Evolutionary conservation across 2,113 vertebrate species (phyloP).

Genomic region (Phalacrocorax carbo): DNA sequence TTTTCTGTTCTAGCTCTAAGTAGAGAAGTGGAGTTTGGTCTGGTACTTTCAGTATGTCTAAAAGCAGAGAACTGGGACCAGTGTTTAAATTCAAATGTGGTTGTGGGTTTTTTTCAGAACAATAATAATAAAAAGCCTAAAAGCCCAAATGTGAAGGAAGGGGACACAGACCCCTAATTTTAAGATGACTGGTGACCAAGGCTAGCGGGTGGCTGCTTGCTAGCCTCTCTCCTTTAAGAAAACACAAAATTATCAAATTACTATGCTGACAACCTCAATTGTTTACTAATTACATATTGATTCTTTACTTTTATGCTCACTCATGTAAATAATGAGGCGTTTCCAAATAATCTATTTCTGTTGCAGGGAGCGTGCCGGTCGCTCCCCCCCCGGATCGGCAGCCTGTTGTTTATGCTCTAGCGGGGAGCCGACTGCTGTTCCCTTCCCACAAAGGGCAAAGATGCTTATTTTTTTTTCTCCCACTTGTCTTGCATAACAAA

Average conservation of each 20-base stretch:
- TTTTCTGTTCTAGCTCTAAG: background rate
- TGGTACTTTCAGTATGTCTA: background rate
- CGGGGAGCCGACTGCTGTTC: slow-evolving; percentile 10
- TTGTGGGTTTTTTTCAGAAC: too few species aligned
- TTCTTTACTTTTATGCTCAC: background rate
- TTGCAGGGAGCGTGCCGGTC: background rate
- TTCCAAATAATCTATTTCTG: slow-evolving; percentile 3
- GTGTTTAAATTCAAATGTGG: background rate
- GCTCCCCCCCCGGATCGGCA: background rate
- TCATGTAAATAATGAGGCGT: background rate
- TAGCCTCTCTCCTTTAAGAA: background rate
- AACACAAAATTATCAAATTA: background rate
- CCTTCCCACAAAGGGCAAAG: slow-evolving; percentile 31
- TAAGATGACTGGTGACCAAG: background rate
- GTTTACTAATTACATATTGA: background rate
- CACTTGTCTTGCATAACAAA: slow-evolving; percentile 58
- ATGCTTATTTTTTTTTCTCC: slow-evolving; percentile 40
- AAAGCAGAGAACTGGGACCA: background rate
- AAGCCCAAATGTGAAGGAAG: background rate
- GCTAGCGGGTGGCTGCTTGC: background rate
- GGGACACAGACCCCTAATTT: background rate
- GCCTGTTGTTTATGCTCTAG: slow-evolving; percentile 37
- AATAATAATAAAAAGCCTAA: background rate
- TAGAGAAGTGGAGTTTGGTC: background rate
- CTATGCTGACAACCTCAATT: background rate